Evolutionary conservation across 2,113 vertebrate species (phyloP).

Genomic region (Tetrax tetrax): DNA sequence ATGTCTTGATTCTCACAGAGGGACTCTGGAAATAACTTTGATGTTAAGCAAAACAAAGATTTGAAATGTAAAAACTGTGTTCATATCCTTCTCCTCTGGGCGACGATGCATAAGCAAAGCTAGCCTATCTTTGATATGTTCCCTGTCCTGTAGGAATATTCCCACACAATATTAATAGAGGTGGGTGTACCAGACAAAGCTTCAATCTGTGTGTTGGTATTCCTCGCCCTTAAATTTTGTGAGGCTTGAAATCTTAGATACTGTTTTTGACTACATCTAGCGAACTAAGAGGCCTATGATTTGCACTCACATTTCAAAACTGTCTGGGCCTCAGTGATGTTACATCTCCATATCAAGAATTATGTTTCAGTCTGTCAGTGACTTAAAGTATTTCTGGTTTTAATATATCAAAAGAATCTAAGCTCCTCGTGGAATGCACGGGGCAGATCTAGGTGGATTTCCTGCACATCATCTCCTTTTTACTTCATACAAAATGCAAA

Average conservation of each 20-base stretch:
- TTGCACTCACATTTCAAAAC: background rate
- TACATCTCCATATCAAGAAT: background rate
- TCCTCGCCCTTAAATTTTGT: background rate
- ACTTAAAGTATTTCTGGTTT: background rate
- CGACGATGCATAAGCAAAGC: background rate
- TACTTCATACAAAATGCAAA: background rate
- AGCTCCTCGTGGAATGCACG: background rate
- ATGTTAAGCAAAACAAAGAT: slow-evolving; percentile 18
- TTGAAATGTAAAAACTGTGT: background rate
- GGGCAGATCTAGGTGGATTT: background rate
- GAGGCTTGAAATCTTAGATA: background rate
- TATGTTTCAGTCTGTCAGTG: background rate
- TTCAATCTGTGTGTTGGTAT: background rate
- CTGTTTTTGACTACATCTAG: background rate
- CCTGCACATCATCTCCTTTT: background rate
- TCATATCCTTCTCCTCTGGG: background rate
- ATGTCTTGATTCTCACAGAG: background rate
- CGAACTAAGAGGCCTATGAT: background rate
- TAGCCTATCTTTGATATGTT: background rate
- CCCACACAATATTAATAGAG: background rate
- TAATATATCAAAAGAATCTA: background rate
- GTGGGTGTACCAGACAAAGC: background rate
- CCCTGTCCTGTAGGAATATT: background rate
- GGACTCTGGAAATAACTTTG: background rate
- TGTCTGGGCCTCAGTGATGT: background rate